These are phyloP conservation scores for Motacilla tschutschensis DNA, from an alignment of 2,113 vertebrate species.

Conservation along the genomic window DNA sequence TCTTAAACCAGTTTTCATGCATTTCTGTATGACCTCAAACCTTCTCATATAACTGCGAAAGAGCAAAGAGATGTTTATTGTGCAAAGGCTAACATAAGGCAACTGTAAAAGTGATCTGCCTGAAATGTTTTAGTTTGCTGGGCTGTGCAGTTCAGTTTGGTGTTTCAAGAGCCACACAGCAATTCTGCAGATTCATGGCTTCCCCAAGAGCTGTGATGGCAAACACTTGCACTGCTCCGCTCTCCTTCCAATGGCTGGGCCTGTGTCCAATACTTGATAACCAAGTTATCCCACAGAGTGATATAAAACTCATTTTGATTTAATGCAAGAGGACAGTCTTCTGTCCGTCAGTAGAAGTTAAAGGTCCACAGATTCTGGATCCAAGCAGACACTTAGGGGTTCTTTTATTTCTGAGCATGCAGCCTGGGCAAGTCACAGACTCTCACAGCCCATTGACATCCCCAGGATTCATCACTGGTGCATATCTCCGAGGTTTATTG, in stretches of 20 bases:
- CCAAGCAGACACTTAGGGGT: not conserved
- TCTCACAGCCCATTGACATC: not conserved
- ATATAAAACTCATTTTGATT: not conserved
- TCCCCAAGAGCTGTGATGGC: not conserved
- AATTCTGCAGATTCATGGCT: slow-evolving; percentile 7
- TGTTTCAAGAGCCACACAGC: not conserved
- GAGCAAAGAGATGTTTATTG: not conserved
- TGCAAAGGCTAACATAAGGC: not conserved
- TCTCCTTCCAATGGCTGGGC: not conserved
- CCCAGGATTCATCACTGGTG: accelerated
- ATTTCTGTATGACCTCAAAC: not conserved
- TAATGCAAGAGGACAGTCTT: not conserved
- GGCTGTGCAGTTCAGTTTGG: not conserved
- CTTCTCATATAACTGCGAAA: not conserved
- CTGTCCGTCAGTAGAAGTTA: slow-evolving; percentile 26
- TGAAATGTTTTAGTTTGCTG: not conserved
- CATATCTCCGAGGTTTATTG: not conserved
- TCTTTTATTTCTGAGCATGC: not conserved
- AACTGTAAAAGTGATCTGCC: not conserved
- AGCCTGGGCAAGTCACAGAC: not conserved
- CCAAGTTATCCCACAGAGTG: not conserved
- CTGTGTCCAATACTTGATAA: not conserved
- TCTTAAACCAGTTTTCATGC: not conserved
- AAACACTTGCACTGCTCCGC: not conserved
- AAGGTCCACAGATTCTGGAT: not conserved